Evolutionary conservation across 2,113 vertebrate genomes (phyloP).

Genomic region (Symphodus melops): DNA sequence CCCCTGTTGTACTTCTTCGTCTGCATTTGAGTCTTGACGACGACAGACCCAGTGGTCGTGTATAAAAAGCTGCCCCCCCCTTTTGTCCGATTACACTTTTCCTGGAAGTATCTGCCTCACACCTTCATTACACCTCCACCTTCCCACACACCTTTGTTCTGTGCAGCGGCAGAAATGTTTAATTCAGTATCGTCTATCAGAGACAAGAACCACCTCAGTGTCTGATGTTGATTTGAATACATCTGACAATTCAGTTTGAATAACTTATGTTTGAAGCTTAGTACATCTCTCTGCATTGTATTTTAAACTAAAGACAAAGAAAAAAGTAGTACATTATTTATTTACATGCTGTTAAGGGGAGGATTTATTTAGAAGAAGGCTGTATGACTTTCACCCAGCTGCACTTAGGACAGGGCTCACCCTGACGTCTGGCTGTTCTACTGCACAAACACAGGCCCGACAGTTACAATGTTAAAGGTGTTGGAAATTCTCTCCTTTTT

Average conservation of each 20-base stretch:
- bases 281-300: conserved; percentile 26
- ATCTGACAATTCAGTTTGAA: conserved; percentile 59
- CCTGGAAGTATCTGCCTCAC: neutral
- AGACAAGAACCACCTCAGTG: conserved; percentile 26
- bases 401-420: conserved; percentile 5
- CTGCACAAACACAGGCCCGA: conserved; percentile 23
- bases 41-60: conserved; percentile 23
- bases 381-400: neutral
- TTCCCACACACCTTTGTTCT: conserved; percentile 4
- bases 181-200: conserved; percentile 59
- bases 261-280: conserved; percentile 54
- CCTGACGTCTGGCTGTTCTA: neutral
- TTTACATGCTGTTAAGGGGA: conserved; percentile 42
- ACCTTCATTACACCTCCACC: conserved; percentile 20
- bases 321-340: conserved; percentile 41
- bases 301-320: conserved; percentile 41
- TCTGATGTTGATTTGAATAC: conserved; percentile 66
- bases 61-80: conserved; percentile 2
- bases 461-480: conserved; percentile 46
- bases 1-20: conserved; percentile 22
- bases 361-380: conserved; percentile 11
- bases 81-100: conserved; percentile 37
- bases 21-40: conserved; percentile 4
- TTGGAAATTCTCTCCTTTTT: conserved; percentile 52
- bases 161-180: conserved; percentile 47